phyloP scores from a whole-genome alignment of 1,140 invertebrate genomes.

The Rhagoletis pomonella region DNA sequence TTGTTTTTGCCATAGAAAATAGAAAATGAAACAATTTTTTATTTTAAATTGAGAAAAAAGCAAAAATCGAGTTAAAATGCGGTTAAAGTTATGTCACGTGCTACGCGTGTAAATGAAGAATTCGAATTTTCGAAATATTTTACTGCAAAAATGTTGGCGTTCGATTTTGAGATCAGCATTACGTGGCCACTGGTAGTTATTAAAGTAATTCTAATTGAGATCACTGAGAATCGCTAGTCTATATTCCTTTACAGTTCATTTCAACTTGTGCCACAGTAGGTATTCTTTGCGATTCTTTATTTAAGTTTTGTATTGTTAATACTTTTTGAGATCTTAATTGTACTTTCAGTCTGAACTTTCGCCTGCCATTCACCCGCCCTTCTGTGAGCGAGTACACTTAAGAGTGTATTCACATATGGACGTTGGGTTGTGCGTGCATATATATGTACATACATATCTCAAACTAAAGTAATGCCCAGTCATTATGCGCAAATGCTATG shows the following conservation, averaged over 20 bases:
- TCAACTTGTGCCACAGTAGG: neutral
- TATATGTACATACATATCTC: neutral
- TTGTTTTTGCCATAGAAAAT: no score
- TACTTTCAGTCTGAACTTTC: constrained; percentile 34
- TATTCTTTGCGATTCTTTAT: neutral
- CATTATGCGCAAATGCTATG: constrained; percentile 45
- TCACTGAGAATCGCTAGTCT: no score
- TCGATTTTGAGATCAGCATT: no score
- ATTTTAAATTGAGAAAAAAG: no score
- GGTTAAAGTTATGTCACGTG: no score
- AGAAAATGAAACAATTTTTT: no score
- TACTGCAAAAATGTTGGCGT: no score
- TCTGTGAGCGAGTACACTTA: neutral
- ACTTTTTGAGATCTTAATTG: constrained; percentile 38
- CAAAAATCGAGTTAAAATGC: no score
- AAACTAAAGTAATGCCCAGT: constrained; percentile 21
- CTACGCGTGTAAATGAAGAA: no score
- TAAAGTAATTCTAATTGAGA: neutral
- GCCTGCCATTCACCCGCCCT: constrained; percentile 2
- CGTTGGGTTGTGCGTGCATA: neutral
- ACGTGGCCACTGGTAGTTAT: no score
- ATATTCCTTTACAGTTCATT: neutral
- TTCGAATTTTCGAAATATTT: no score
- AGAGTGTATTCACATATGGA: neutral
- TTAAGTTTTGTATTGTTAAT: neutral